phyloP scores from a whole-genome alignment of 2,888 invertebrate species.

The Drosophila diplacantha region DNA sequence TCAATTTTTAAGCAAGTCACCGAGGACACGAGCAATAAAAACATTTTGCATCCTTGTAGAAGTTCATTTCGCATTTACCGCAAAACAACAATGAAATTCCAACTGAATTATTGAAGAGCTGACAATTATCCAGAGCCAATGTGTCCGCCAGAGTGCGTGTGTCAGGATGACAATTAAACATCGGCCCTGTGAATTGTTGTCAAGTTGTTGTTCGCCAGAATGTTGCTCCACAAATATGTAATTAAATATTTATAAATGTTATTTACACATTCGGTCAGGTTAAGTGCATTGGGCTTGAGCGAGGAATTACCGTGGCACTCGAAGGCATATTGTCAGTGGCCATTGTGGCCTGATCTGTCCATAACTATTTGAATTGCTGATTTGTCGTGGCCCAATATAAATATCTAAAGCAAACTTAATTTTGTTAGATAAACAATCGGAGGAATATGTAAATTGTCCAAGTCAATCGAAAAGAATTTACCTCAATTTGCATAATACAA shows the following conservation, averaged over 20 bases:
- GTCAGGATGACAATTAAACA: constrained; percentile 50
- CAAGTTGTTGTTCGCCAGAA: constrained; percentile 24
- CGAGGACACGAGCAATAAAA: constrained; percentile 8
- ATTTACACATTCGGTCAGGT: constrained; percentile 28
- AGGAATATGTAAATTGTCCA: neutral
- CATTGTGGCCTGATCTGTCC: constrained; percentile 33
- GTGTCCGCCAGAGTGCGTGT: constrained; percentile 16
- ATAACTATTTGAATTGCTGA: constrained; percentile 35
- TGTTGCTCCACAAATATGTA: constrained; percentile 32
- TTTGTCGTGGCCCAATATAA: constrained; percentile 22
- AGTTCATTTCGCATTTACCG: constrained; percentile 37
- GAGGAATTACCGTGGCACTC: constrained; percentile 1
- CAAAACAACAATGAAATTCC: constrained; percentile 39
- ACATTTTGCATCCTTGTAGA: constrained; percentile 28
- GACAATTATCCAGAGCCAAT: constrained; percentile 47
- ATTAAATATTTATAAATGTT: constrained; percentile 48
- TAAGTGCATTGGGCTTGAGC: constrained; percentile 30
- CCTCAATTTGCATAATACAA: constrained; percentile 17
- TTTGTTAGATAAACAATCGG: constrained; percentile 1
- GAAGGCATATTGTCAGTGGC: constrained; percentile 4
- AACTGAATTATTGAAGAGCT: constrained; percentile 54
- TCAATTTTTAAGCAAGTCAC: constrained; percentile 34
- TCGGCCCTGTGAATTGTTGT: constrained; percentile 36
- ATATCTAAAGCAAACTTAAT: constrained; percentile 17
- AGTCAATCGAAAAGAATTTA: constrained; percentile 13